These are phyloP conservation scores for Trichomycterus rosablanca DNA, from an alignment of 2,113 vertebrate species.

Conservation along the genomic window DNA sequence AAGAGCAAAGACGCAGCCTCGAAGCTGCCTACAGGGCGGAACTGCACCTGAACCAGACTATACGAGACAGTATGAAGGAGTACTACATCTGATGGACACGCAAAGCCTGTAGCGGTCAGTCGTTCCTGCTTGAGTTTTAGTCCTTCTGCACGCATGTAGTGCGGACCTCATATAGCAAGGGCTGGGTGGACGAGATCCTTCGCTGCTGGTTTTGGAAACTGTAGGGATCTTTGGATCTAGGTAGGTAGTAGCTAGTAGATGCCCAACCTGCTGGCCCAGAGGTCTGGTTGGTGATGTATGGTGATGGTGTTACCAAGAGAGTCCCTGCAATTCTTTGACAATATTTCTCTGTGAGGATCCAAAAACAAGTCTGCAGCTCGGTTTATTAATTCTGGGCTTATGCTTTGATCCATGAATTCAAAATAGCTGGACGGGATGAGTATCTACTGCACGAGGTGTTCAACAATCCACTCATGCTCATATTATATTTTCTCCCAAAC, in stretches of 20 bases:
- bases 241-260: slow-evolving; percentile 51
- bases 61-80: slow-evolving; percentile 88
- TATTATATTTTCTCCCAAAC: too few species aligned
- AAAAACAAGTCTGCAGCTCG: too few species aligned
- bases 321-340: slow-evolving; percentile 18
- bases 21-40: slow-evolving; percentile 86
- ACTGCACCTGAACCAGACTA: slow-evolving; percentile 84
- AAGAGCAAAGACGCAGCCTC: slow-evolving; percentile 74
- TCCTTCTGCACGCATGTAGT: slow-evolving; percentile 19
- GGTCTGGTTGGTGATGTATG: slow-evolving; percentile 30
- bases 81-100: slow-evolving; percentile 85
- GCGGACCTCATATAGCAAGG: slow-evolving; percentile 24
- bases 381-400: too few species aligned
- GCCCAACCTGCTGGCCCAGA: slow-evolving; percentile 32
- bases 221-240: slow-evolving; percentile 24
- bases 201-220: slow-evolving; percentile 14
- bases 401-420: too few species aligned
- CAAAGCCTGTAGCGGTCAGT: slow-evolving; percentile 60
- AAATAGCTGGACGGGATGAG: too few species aligned
- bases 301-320: slow-evolving; percentile 26
- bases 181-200: slow-evolving; percentile 17
- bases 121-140: slow-evolving; percentile 27
- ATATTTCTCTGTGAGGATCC: slow-evolving; percentile 4
- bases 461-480: too few species aligned
- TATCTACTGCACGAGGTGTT: too few species aligned